phyloP scores from a whole-genome alignment of 2,113 vertebrate species.

The Indri indri region DNA sequence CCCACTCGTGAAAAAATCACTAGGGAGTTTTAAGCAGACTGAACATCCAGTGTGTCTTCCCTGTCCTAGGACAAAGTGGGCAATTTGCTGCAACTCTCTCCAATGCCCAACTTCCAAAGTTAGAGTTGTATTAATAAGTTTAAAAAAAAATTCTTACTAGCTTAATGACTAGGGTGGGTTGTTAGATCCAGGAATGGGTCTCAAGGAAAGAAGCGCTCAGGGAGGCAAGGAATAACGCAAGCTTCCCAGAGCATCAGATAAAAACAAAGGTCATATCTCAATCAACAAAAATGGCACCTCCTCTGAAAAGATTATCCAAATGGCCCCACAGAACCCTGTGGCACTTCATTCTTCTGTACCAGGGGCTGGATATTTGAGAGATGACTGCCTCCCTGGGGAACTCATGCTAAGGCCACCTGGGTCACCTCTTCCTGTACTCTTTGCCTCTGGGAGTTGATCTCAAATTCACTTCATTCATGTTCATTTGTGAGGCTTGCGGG shows the following conservation, averaged over 20 bases:
- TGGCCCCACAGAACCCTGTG: background rate
- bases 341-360: background rate
- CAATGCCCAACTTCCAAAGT: background rate
- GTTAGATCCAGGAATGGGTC: background rate
- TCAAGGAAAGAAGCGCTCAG: background rate
- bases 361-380: background rate
- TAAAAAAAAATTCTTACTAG: background rate
- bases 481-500: background rate
- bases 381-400: background rate
- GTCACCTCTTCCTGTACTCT: background rate
- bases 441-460: background rate
- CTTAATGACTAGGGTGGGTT: background rate
- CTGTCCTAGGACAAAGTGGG: background rate
- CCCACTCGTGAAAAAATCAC: background rate
- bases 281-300: background rate
- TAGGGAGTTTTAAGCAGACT: background rate
- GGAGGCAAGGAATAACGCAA: background rate
- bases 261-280: background rate
- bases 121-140: background rate
- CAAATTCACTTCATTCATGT: background rate
- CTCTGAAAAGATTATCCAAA: background rate
- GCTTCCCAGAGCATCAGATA: too few relatives aligned
- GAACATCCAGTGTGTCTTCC: background rate
- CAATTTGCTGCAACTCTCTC: background rate
- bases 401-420: background rate